Evolutionary conservation across 2,113 vertebrate species (phyloP), one percentile per base, ranked within the genome.

Genomic region (Chionomys nivalis): DNA sequence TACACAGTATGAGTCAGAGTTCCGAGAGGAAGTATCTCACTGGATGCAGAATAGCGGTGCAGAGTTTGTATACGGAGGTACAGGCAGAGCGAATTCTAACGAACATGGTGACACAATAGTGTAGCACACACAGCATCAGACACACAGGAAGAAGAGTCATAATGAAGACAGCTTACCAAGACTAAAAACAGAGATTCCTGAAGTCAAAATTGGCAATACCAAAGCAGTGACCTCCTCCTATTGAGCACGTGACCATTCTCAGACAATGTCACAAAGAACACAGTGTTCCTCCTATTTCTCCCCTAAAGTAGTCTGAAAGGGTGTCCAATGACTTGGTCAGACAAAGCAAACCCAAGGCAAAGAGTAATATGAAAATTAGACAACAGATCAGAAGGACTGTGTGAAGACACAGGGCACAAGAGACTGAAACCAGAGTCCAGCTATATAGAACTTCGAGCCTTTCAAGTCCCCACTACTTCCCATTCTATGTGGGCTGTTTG

Each of bases 401-500:
- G 7, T 47, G 72, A 58, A 55, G 17, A 49, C 17, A 49, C 13
- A 14, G 31, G 77, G 19, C 44, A 66, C 17, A 90, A 77, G 90
- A 17, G 26, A 39, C 33, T 61, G 75, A 88, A 88, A 72, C 70
- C 61, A 96, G 49, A 73, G 47, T 79, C 16, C 55, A 42, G n/a
- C 63, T 96, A 58, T 79, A 55, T 9, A 82, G 44, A 12, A 2
- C 49, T 47, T 85, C 63, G 28, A 52, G 63, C 24, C 63, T 94
- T 86, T 83, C 91, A n/a, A 8, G 44, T 58, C 66, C 49, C 90
- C 58, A 72, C 65, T 77, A 66, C 65, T 86, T 93, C 87, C 75
- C 81, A 90, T 88, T 92, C 70, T 58, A 92, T 19, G 55, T n/a
- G 39, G 5, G 7, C 75, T 92, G 87, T 97, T 97, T 87, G 61